phyloP scores from a whole-genome alignment of 1,140 invertebrate species.

The Drosophila guanche region DNA sequence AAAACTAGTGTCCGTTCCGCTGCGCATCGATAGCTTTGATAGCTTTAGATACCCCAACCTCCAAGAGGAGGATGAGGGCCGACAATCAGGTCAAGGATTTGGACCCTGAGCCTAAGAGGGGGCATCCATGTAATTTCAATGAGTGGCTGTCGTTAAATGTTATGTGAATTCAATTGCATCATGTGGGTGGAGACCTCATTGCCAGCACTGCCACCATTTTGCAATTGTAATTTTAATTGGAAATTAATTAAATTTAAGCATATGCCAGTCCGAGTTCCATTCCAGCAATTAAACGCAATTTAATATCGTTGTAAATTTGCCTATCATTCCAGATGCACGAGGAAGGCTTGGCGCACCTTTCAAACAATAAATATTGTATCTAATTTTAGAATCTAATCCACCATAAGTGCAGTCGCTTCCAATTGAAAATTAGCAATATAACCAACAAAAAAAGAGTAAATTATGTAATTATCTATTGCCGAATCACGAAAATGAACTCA shows the following conservation, averaged over 20 bases:
- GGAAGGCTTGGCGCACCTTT: not conserved
- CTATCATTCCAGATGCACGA: constrained; percentile 6
- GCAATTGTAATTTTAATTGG: constrained; percentile 56
- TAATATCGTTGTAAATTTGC: constrained; percentile 22
- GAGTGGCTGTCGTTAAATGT: not conserved
- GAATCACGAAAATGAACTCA: constrained; percentile 37
- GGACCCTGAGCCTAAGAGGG: constrained; percentile 5
- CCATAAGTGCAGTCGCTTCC: constrained; percentile 5
- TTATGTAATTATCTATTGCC: constrained; percentile 26
- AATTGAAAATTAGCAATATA: constrained; percentile 33
- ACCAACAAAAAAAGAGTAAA: constrained; percentile 21
- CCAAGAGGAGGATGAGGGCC: not conserved
- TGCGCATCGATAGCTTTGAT: constrained; percentile 44
- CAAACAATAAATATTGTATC: too few species aligned
- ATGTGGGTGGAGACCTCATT: constrained; percentile 8
- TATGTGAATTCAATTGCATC: constrained; percentile 8
- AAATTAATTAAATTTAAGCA: constrained; percentile 66
- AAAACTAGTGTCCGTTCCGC: constrained; percentile 26
- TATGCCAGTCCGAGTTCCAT: constrained; percentile 13
- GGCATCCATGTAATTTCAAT: not conserved
- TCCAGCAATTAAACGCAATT: constrained; percentile 50
- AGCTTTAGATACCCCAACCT: constrained; percentile 5
- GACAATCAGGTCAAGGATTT: constrained; percentile 30
- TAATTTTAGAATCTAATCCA: constrained; percentile 17
- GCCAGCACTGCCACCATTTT: constrained; percentile 12